Evolutionary conservation across 2,888 invertebrate genomes (phyloP).

Genomic region (Cabera pusaria): DNA sequence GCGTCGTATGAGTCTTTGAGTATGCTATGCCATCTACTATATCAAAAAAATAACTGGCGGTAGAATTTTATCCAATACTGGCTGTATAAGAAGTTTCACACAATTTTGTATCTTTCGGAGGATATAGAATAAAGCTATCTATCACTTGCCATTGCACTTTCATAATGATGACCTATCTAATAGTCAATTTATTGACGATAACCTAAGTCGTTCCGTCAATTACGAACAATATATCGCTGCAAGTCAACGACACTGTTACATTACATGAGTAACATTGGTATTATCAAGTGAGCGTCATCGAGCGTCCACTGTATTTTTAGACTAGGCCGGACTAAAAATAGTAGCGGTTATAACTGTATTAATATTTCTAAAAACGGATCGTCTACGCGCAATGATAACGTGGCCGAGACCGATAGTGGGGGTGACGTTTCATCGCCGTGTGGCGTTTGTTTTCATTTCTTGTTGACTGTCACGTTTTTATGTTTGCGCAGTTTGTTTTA

Average conservation of each 20-base stretch:
- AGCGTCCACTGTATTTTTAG: slow-evolving; percentile 74
- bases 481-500: slow-evolving; percentile 32
- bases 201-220: slow-evolving; percentile 45
- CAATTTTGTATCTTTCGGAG: not conserved
- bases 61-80: too few species aligned
- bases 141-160: slow-evolving; percentile 24
- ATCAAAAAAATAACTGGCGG: too few species aligned
- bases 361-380: slow-evolving; percentile 83
- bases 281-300: slow-evolving; percentile 78
- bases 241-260: slow-evolving; percentile 75
- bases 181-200: slow-evolving; percentile 46
- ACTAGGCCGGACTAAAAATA: slow-evolving; percentile 81
- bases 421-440: slow-evolving; percentile 61
- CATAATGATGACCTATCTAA: slow-evolving; percentile 46
- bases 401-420: slow-evolving; percentile 65
- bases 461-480: slow-evolving; percentile 43
- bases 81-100: too few species aligned
- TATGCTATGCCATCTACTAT: too few species aligned
- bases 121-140: slow-evolving; percentile 7
- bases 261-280: slow-evolving; percentile 70
- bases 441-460: slow-evolving; percentile 55
- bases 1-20: too few species aligned
- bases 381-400: slow-evolving; percentile 75
- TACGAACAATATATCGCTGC: slow-evolving; percentile 58
- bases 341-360: slow-evolving; percentile 81